Conservation (phyloP, 2,888 invertebrate genomes). For the Pyrrhosoma nymphula region DNA sequence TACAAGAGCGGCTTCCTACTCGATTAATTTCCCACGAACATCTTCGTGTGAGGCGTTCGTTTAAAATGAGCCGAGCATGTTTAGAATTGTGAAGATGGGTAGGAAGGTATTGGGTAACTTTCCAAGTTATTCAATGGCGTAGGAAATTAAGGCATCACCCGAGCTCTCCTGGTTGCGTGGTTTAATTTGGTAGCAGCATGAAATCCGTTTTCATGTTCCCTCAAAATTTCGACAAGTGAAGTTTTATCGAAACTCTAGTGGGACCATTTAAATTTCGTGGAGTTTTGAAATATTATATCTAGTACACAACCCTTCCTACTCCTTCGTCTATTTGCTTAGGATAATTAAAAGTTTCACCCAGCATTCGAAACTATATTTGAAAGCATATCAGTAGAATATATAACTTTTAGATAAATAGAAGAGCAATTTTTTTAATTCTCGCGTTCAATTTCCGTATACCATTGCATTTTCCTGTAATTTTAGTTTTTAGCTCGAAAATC, state of each 20-base stretch:
- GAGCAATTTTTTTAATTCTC: too few relatives aligned
- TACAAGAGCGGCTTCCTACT: not conserved
- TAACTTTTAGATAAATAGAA: too few relatives aligned
- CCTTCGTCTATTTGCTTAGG: too few relatives aligned
- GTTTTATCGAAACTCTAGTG: not conserved
- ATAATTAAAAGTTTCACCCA: too few relatives aligned
- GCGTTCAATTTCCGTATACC: too few relatives aligned
- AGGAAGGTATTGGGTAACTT: not conserved
- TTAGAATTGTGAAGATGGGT: not conserved
- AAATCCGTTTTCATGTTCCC: not conserved
- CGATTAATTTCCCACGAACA: not conserved
- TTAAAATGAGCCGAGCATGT: not conserved
- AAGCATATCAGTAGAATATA: too few relatives aligned
- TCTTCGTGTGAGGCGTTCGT: not conserved
- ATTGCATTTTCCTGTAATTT: too few relatives aligned
- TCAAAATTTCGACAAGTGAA: not conserved
- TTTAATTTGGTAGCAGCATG: not conserved
- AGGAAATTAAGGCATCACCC: conserved; percentile 1
- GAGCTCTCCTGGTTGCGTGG: not conserved
- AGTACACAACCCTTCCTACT: too few relatives aligned
- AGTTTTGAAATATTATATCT: not conserved
- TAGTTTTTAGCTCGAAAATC: too few relatives aligned
- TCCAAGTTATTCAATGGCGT: not conserved
- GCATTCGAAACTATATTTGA: too few relatives aligned
- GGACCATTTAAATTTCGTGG: not conserved